Evolutionary conservation across 1,140 invertebrate genomes (phyloP).

Genomic region (Meteorus sp.): DNA sequence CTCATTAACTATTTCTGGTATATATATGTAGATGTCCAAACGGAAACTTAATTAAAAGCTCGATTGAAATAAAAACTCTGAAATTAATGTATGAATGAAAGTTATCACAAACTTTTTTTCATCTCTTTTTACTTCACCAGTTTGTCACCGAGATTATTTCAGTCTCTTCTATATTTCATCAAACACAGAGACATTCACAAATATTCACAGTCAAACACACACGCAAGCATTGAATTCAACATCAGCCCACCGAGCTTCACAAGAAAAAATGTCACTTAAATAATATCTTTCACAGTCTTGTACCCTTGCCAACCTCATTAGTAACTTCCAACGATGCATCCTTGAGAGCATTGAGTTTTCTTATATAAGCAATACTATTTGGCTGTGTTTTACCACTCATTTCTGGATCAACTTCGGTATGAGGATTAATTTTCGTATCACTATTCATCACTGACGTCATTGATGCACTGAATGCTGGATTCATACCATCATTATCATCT

Average conservation of each 20-base stretch:
- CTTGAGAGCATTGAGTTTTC: constrained; percentile 52
- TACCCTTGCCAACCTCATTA: constrained; percentile 53
- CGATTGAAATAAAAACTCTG: too few species aligned
- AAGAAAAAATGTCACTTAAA: neutral
- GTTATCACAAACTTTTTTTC: too few species aligned
- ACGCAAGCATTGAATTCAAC: neutral
- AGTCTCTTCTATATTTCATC: too few species aligned
- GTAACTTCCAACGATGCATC: constrained; percentile 51
- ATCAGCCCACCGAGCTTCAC: neutral
- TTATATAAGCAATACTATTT: constrained; percentile 39
- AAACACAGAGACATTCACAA: too few species aligned
- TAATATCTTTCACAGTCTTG: constrained; percentile 40
- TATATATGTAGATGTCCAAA: too few species aligned
- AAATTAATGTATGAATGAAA: too few species aligned
- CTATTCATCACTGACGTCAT: constrained; percentile 36
- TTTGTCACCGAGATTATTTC: too few species aligned
- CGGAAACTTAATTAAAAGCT: too few species aligned
- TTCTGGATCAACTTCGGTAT: constrained; percentile 29
- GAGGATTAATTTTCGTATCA: constrained; percentile 34
- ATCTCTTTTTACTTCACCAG: too few species aligned
- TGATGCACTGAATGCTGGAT: constrained; percentile 33
- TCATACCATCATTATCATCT: constrained; percentile 34
- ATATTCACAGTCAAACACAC: too few species aligned
- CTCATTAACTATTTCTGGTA: too few species aligned
- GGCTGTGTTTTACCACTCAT: constrained; percentile 40